Percentiles rank a stretch among this genome's conserved stretches.
Evolutionary conservation across 2,888 invertebrate genomes (phyloP).

Genomic region (Dorcus parallelipipedus): DNA sequence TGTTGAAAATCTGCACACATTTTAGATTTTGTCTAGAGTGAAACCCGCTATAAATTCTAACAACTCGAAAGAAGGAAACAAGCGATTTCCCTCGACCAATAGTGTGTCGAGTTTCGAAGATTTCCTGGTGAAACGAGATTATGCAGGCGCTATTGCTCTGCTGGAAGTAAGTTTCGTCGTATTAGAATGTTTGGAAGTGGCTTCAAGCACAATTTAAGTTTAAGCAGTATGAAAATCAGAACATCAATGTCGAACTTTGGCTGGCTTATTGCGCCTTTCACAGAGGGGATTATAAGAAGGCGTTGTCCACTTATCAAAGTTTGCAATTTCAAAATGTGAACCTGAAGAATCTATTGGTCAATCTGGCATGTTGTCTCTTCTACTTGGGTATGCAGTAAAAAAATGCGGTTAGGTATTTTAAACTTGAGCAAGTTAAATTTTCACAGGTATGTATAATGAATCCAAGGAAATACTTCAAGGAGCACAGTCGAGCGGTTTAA

Average conservation of each 20-base stretch:
- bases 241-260: constrained; percentile 72
- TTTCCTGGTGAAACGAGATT: constrained; percentile 85
- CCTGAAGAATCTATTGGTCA: constrained; percentile 65
- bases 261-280: constrained; percentile 95
- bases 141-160: constrained; percentile 89
- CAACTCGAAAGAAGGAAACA: constrained; percentile 33
- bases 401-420: neutral
- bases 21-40: constrained; percentile 75
- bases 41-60: constrained; percentile 66
- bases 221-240: constrained; percentile 53
- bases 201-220: constrained; percentile 47
- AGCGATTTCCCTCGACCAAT: constrained; percentile 23
- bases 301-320: constrained; percentile 68
- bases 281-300: constrained; percentile 85
- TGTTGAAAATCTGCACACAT: constrained; percentile 10
- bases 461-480: constrained; percentile 62
- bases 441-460: constrained; percentile 60
- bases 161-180: constrained; percentile 66
- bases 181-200: neutral
- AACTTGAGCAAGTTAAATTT: neutral
- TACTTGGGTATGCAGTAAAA: constrained; percentile 71
- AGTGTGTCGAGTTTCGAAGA: constrained; percentile 84
- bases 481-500: constrained; percentile 61
- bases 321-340: constrained; percentile 52
- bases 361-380: constrained; percentile 92